These are phyloP conservation scores for Desmophyllum pertusum DNA, from an alignment of 92 coral and sea anemone genomes.

Conservation along the genomic window DNA sequence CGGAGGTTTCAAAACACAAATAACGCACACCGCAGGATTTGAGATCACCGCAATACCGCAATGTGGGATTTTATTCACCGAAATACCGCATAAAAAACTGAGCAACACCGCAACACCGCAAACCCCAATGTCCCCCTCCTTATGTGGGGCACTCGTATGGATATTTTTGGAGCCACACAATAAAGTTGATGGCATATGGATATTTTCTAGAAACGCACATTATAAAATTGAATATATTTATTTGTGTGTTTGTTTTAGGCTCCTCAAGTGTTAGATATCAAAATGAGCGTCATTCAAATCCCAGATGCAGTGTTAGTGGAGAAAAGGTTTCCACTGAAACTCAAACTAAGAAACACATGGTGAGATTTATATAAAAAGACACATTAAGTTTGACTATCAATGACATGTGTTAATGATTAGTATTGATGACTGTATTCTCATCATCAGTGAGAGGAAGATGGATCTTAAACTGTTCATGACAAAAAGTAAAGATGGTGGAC, in stretches of 20 bases:
- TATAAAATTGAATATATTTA: too few relatives aligned
- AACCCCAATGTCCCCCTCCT: too few relatives aligned
- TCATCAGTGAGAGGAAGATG: constrained; percentile 88
- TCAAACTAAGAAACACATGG: constrained; percentile 87
- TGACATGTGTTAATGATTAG: not conserved
- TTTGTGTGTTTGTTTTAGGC: constrained; percentile 45
- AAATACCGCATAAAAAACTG: too few relatives aligned
- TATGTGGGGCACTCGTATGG: too few relatives aligned
- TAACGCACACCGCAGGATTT: too few relatives aligned
- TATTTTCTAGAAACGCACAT: too few relatives aligned
- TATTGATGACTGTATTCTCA: not conserved
- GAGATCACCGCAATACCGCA: too few relatives aligned
- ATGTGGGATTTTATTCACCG: too few relatives aligned
- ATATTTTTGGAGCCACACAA: too few relatives aligned
- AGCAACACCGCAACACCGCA: too few relatives aligned
- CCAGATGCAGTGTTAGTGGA: constrained; percentile 99
- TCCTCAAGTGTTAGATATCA: constrained; percentile 81
- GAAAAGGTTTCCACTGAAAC: constrained; percentile 77
- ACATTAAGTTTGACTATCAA: not conserved
- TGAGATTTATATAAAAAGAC: constrained; percentile 12
- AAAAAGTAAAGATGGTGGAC: constrained; percentile 94
- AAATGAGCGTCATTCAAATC: constrained; percentile 71
- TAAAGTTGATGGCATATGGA: too few relatives aligned
- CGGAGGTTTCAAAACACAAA: too few relatives aligned
- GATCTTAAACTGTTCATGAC: constrained; percentile 89